Conservation (phyloP, 2,888 invertebrate species). For the Formica aserva region DNA sequence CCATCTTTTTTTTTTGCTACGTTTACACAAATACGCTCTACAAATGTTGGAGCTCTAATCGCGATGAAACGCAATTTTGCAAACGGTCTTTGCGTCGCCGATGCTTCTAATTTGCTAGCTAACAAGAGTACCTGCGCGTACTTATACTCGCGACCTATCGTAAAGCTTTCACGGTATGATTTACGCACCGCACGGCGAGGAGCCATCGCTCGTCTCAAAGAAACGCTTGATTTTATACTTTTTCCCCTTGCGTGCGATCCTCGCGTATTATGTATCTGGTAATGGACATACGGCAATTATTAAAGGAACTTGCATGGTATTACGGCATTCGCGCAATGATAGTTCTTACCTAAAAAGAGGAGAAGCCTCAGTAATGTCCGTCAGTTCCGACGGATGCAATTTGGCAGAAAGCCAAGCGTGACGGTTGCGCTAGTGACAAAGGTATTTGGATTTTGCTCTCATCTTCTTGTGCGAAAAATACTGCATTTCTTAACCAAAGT, state of each 20-base stretch:
- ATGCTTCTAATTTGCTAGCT: constrained; percentile 65
- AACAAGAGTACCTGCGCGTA: constrained; percentile 58
- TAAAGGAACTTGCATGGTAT: neutral
- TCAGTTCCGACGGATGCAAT: constrained; percentile 10
- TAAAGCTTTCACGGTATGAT: constrained; percentile 64
- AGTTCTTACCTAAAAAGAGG: constrained; percentile 9
- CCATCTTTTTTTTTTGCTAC: constrained; percentile 57
- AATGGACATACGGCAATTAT: constrained; percentile 25
- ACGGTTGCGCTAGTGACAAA: constrained; percentile 8
- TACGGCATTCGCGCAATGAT: constrained; percentile 6
- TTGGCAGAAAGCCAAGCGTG: constrained; percentile 7
- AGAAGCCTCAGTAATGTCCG: neutral
- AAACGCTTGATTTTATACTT: constrained; percentile 43
- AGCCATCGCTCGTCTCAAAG: constrained; percentile 35
- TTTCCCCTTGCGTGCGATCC: constrained; percentile 6
- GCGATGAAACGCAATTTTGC: constrained; percentile 61
- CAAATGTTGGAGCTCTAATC: constrained; percentile 61
- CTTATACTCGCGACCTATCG: constrained; percentile 54
- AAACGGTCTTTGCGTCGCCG: constrained; percentile 44
- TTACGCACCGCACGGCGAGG: constrained; percentile 57
- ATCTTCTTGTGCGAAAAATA: neutral
- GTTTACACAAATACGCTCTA: constrained; percentile 61
- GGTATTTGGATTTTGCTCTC: neutral
- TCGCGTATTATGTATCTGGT: constrained; percentile 5
- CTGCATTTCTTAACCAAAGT: neutral